Evolutionary conservation across 2,888 invertebrate genomes (phyloP).

Genomic region (Lucinisca nassula): DNA sequence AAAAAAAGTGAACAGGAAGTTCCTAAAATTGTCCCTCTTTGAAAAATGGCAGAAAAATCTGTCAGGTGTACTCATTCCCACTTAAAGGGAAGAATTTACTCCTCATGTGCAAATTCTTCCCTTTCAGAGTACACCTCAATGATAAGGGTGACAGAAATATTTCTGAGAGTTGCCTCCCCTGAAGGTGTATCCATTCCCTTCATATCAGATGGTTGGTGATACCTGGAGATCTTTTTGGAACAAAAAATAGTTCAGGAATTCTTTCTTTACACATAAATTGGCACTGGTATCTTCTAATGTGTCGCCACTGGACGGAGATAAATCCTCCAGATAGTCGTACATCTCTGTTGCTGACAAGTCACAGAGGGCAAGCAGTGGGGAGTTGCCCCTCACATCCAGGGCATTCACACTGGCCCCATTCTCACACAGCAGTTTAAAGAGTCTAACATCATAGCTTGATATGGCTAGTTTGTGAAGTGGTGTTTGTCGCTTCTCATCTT

Average conservation of each 20-base stretch:
- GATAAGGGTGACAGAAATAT: no score
- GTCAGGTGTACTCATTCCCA: no score
- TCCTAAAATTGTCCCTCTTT: no score
- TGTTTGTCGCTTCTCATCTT: conserved; percentile 78
- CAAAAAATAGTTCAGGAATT: conserved; percentile 77
- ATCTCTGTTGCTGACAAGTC: conserved; percentile 76
- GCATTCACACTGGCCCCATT: conserved; percentile 82
- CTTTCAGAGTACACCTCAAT: no score
- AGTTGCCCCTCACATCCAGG: conserved; percentile 76
- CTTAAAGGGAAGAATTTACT: no score
- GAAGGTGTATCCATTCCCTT: no score
- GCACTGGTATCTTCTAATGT: conserved; percentile 75
- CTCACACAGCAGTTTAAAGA: conserved; percentile 79
- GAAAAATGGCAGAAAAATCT: no score
- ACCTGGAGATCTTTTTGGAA: conserved; percentile 76
- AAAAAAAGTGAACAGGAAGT: no score
- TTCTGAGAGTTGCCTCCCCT: no score
- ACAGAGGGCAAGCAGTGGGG: conserved; percentile 82
- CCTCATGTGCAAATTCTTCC: no score
- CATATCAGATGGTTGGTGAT: no score
- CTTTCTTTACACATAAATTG: conserved; percentile 73
- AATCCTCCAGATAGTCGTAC: conserved; percentile 77
- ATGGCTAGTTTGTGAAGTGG: conserved; percentile 79
- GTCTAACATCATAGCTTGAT: conserved; percentile 75
- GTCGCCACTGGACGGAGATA: conserved; percentile 78